phyloP scores from a whole-genome alignment of 2,113 vertebrate species.

The Vimba vimba region DNA sequence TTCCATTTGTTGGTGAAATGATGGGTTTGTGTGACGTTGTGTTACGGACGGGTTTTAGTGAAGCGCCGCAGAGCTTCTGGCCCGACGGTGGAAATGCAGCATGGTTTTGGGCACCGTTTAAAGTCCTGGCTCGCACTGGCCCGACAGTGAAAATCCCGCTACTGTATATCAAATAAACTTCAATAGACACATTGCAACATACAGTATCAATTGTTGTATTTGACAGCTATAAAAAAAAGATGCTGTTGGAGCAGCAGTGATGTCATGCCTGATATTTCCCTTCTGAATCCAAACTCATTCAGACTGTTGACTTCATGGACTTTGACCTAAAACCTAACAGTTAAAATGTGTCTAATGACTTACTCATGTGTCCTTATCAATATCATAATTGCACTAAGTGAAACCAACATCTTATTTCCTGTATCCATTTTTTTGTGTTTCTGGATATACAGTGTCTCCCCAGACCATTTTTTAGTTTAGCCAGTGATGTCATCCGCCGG shows the following conservation, averaged over 20 bases:
- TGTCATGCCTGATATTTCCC: not conserved
- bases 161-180: not conserved
- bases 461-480: slow-evolving; percentile 17
- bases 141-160: too few species aligned
- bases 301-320: slow-evolving; percentile 10
- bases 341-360: slow-evolving; percentile 26
- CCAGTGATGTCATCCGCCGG: slow-evolving; percentile 42
- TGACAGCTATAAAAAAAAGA: not conserved
- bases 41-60: too few species aligned
- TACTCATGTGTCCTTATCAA: slow-evolving; percentile 26
- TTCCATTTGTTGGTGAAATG: too few species aligned
- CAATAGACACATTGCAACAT: not conserved
- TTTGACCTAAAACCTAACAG: slow-evolving; percentile 8
- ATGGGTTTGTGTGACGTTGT: too few species aligned
- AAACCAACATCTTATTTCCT: slow-evolving; percentile 20
- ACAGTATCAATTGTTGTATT: not conserved
- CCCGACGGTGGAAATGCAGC: too few species aligned
- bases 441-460: slow-evolving; percentile 25
- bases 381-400: slow-evolving; percentile 23
- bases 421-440: slow-evolving; percentile 7
- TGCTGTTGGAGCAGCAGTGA: not conserved
- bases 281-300: slow-evolving; percentile 10
- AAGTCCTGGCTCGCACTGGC: too few species aligned
- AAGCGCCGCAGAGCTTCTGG: too few species aligned
- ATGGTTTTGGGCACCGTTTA: too few species aligned